Evolutionary conservation across 2,888 invertebrate species (phyloP).

Genomic region (Ophion obscuratus): DNA sequence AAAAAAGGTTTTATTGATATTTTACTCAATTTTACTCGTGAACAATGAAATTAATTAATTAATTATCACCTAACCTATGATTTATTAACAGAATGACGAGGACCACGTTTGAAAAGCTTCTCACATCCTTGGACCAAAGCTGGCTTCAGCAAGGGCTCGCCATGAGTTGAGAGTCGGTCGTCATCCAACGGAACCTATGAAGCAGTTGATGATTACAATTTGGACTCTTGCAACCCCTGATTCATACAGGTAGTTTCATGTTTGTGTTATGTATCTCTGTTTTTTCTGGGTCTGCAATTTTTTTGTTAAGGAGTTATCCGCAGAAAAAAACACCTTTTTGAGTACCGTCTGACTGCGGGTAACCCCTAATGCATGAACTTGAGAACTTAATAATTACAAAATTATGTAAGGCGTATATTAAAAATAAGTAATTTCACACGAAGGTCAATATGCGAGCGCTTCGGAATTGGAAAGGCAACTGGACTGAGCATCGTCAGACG

Average conservation of each 20-base stretch:
- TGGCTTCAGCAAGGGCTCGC: no score
- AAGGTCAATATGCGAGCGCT: neutral
- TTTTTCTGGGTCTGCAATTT: constrained; percentile 2
- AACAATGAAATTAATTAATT: neutral
- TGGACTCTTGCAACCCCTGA: constrained; percentile 11
- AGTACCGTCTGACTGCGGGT: no score
- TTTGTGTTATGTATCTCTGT: neutral
- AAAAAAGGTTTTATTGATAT: neutral
- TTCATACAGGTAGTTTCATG: constrained; percentile 6
- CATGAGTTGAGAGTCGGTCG: no score
- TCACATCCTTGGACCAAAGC: no score
- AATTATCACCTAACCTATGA: constrained; percentile 5
- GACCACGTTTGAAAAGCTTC: no score
- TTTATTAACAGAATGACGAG: no score
- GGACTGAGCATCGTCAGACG: constrained; percentile 10
- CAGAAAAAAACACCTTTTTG: no score
- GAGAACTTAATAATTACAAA: no score
- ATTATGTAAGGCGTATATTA: neutral
- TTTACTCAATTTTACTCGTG: constrained; percentile 11
- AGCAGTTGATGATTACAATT: constrained; percentile 6
- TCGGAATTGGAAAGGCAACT: constrained; percentile 28
- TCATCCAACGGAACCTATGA: no score
- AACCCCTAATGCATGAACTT: no score
- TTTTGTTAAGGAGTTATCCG: neutral
- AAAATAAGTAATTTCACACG: neutral